Base-by-base conservation (phyloP, 1,140 invertebrate genomes). In the Asobara japonica region DNA sequence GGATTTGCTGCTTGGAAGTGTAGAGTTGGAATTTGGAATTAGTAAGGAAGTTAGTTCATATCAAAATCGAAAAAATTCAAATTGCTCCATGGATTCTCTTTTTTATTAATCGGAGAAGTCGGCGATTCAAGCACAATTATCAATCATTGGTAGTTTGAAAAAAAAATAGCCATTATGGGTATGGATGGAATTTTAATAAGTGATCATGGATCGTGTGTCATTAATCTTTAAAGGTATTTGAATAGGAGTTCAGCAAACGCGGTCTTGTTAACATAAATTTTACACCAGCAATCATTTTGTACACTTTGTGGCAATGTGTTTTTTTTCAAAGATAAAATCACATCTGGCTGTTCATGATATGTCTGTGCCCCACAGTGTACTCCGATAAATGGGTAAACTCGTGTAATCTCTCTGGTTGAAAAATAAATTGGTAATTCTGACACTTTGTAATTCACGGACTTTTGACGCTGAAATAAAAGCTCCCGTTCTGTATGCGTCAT, bases 371-470 rank as follows among this genome's bases (percentile, higher is more conserved):
- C n/a, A 16, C 45, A 51, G 20, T 51, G 45, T 51, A 20, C 5
- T 18, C 18, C 7, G 45, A 16, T 16, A 20, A 51, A 51, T 51
- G 45, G 7, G 16, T 51, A 18, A 51, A 51, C 45, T 13, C 16
- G 16, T 51, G 16, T 51, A 51, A 51, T 51, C 45, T 51, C n/a
- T 20, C 7, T 18, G n/a, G n/a, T 51, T 51, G 45, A 51, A 51
- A 51, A 51, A 51, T 51, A 51, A 51, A 51, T 51, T 51, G 11
- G n/a, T 51, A 20, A 51, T 51, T 18, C 45, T 51, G 45, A n/a
- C 45, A 51, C n/a, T 51, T n/a, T 51, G 45, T 51, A 51, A 51
- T 18, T 51, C 45, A 38, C 16, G 16, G 5, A 51, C 2, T 51
- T 51, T 51, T 51, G n/a, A 18, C 45, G 20, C 20, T 51, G 20